Conservation (phyloP, 2,113 vertebrate species). For the Platycercus adscitus region DNA sequence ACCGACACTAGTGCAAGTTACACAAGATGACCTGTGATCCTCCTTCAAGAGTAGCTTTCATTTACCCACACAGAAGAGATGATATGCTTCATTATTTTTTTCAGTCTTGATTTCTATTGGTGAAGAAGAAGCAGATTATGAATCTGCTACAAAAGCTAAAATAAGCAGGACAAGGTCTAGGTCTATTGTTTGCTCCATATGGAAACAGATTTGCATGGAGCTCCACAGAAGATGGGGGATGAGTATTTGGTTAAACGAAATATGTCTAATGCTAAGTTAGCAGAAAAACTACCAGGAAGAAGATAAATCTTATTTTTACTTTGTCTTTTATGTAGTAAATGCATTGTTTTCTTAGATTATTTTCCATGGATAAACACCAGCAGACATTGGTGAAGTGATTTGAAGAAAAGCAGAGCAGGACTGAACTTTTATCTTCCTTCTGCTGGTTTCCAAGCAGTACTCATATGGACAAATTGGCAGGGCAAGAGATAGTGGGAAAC, state of each 20-base stretch:
- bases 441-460: neutral
- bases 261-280: neutral
- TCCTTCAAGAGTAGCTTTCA: neutral
- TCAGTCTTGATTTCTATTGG: neutral
- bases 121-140: neutral
- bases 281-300: neutral
- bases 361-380: constrained; percentile 51
- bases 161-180: neutral
- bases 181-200: neutral
- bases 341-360: constrained; percentile 37
- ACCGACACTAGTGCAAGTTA: neutral
- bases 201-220: neutral
- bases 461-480: constrained; percentile 32
- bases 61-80: neutral
- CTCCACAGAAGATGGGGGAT: neutral
- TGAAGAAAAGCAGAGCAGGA: constrained; percentile 40
- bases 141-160: neutral
- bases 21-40: neutral
- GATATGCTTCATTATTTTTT: neutral
- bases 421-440: constrained; percentile 63
- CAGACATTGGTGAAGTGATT: neutral
- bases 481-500: constrained; percentile 35
- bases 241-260: neutral
- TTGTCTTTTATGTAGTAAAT: constrained; percentile 8
- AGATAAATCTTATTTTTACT: neutral